Base-by-base conservation (phyloP, 2,888 invertebrate genomes). In the Noctuana brunneofusca region DNA sequence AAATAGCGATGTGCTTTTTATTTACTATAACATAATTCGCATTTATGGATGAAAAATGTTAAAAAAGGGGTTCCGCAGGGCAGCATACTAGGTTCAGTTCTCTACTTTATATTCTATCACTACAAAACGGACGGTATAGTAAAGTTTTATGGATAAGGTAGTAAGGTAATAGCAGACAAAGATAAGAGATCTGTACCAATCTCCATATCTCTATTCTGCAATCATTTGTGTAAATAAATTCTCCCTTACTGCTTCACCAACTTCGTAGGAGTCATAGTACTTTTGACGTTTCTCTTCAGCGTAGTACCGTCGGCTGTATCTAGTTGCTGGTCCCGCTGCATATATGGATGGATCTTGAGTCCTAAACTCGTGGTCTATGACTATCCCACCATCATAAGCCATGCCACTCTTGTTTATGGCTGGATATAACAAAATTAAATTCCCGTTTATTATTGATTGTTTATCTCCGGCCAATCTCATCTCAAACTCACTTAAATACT, bases 271-370 rank as follows among this genome's bases (percentile, higher is more conserved):
- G 70, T 93, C 93, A 74, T 89, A 95, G 75, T 93, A 92, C 69
- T 90, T 87, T 65, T 94, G 95, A 6, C 86, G 79, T 16, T 92
- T 87, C 0, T 92, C 88, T 38, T 92, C 84, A 0, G 91, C 90
- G 64, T 81, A 89, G 70, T 93, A 94, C 56, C 87, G 86, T 18
- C 92, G 84, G 11, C 93, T 90, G 75, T 95, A 95, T 63, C 93
- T 92, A 0, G 95, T 94, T 22, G 93, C 81, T 0, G 94, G 89
- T 0, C 96, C 96, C 0, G 94, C 95, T 0, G 94, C 95, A 74
- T 93, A 95, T 58, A 96, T 93, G 6, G 75, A 80, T 0, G 92
- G 92, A 73, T 95, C 95, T 68, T 93, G 94, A 0, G 95, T 96
- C 49, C 87, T 81, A 70, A 92, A 95, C 64, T 93, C 81, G 11